Evolutionary conservation across 2,797 vertebrate species (phyloP), one percentile per base, ranked within the genome.

Genomic region (Buceros bicornis): DNA sequence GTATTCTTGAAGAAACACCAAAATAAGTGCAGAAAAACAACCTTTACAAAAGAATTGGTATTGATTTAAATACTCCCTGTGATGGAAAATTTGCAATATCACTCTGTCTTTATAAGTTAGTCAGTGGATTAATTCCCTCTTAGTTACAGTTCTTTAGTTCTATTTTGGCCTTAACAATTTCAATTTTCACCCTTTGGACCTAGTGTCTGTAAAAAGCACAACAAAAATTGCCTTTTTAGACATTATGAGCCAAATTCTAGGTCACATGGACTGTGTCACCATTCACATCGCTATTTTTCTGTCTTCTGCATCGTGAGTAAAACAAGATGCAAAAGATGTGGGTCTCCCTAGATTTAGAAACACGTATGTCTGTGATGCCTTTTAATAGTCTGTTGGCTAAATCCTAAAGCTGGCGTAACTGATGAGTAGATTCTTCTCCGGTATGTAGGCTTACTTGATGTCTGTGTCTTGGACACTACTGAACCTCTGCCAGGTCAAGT

Each of bases 331-430:
- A 62, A 33, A 67, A 80, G 58, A 33, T 18, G 5, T 4, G 13
- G 31, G 7, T 35, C 65, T 58, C 80, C 57, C 28, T 42, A 67
- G 40, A 57, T 82, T 58, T 76, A 77, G 58, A 76, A 82, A 31
- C 42, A 43, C 20, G 3, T 65, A 8, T 28, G 7, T 69, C 62
- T 76, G 24, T 15, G 25, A 18, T 3, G 2, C 5, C 42, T 83
- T 82, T 83, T 31, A 7, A 8, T 11, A 33, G 28, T 9, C 53
- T 31, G 11, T 31, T 84, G 42, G 57, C 53, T 86, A 61, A 61
- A 67, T 61, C 40, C 73, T 48, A 0, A 25, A 22, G 50, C 16
- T 0, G 0, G 5, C 0, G 3, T 47, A 64, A 56, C 1, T 61
- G 73, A 21, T 81, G 83, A 62, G 54, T 61, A 54, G 50, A 24